Conservation (phyloP, 2,888 invertebrate species). For the Dynastes grantii region DNA sequence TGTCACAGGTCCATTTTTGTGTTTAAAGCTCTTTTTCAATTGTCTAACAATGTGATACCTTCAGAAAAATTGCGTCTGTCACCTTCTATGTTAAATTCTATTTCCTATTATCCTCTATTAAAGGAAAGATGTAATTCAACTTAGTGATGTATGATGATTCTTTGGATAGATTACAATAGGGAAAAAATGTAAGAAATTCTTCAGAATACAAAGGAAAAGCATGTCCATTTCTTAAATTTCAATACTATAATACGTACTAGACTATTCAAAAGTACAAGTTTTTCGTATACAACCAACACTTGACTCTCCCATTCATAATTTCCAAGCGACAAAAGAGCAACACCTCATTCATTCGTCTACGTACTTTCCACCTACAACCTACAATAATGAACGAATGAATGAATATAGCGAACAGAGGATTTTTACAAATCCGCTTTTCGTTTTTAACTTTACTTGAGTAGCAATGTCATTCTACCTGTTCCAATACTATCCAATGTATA, state of each 20-base stretch:
- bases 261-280: not conserved
- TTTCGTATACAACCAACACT: slow-evolving; percentile 15
- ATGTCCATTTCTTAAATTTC: not conserved
- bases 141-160: no score
- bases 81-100: no score
- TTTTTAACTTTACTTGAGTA: slow-evolving; percentile 3
- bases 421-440: slow-evolving; percentile 29
- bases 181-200: not conserved
- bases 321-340: slow-evolving; percentile 11
- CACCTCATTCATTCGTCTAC: slow-evolving; percentile 5
- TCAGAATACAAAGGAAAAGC: not conserved
- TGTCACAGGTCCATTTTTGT: no score
- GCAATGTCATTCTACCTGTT: slow-evolving; percentile 17
- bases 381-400: not conserved
- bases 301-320: slow-evolving; percentile 29
- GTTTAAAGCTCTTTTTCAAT: no score
- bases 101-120: no score
- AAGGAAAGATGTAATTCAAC: no score
- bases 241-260: not conserved
- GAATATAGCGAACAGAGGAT: not conserved
- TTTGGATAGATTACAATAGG: no score
- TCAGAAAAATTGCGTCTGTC: no score
- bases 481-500: not conserved
- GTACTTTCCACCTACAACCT: slow-evolving; percentile 6
- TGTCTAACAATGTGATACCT: no score